These are phyloP conservation scores for Valencia hispanica DNA, from an alignment of 2,797 vertebrate genomes.

Conservation along the genomic window DNA sequence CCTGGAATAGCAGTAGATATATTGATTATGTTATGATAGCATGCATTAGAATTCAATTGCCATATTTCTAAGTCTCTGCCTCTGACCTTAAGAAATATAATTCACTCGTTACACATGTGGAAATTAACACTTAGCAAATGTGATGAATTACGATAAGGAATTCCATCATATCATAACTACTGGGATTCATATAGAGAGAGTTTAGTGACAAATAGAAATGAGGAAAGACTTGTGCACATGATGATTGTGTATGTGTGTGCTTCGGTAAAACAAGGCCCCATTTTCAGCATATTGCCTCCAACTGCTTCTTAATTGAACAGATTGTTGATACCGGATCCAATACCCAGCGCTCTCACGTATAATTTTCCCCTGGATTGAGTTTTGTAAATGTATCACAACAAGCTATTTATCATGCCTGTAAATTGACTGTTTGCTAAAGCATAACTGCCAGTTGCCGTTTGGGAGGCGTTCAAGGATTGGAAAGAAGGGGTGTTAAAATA, in stretches of 20 bases:
- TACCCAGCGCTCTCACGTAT: constrained; percentile 89
- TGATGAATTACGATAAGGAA: constrained; percentile 75
- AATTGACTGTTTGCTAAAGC: constrained; percentile 97
- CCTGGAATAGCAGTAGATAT: constrained; percentile 73
- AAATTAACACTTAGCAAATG: constrained; percentile 82
- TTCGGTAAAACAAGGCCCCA: constrained; percentile 76
- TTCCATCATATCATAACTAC: constrained; percentile 68
- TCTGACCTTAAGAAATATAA: constrained; percentile 82
- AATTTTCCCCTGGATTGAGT: constrained; percentile 92
- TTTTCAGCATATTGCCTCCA: constrained; percentile 90
- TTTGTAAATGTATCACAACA: constrained; percentile 91
- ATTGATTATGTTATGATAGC: constrained; percentile 83
- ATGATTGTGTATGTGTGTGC: constrained; percentile 43
- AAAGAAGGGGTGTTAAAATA: constrained; percentile 59
- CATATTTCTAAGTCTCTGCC: constrained; percentile 75
- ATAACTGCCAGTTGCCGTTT: constrained; percentile 90
- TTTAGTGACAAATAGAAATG: constrained; percentile 41
- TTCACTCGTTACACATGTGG: constrained; percentile 79
- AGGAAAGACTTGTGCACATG: constrained; percentile 40
- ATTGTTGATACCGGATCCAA: constrained; percentile 93
- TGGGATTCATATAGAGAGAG: constrained; percentile 54
- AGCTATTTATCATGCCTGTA: constrained; percentile 93
- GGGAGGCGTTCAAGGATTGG: constrained; percentile 87
- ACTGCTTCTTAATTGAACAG: constrained; percentile 93
- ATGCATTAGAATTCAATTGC: constrained; percentile 83